A percentile compares a stretch with the other conserved stretches of the same genome.
Evolutionary conservation across 2,888 invertebrate species (phyloP).

Genomic region (Iphiclides podalirius): DNA sequence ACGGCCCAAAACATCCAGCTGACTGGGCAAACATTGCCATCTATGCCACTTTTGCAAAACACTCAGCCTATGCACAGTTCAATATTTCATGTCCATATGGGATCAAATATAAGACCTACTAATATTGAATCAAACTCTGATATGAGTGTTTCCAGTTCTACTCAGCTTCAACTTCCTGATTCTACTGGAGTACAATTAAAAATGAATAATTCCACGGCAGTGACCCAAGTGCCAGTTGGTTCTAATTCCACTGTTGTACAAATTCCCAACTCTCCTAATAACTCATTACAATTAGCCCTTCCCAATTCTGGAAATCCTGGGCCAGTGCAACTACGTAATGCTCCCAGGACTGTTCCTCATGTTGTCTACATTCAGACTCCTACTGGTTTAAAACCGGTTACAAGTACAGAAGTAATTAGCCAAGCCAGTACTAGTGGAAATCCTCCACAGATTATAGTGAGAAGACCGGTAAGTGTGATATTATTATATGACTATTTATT

Average conservation of each 20-base stretch:
- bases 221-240: slow-evolving; percentile 65
- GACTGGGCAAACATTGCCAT: slow-evolving; percentile 53
- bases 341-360: slow-evolving; percentile 70
- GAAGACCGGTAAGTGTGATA: slow-evolving; percentile 69
- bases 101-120: slow-evolving; percentile 52
- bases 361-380: slow-evolving; percentile 82
- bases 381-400: slow-evolving; percentile 69
- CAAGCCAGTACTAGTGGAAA: slow-evolving; percentile 74
- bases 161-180: slow-evolving; percentile 59
- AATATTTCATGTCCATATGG: slow-evolving; percentile 73
- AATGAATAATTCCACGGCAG: slow-evolving; percentile 52
- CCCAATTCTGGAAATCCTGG: slow-evolving; percentile 42
- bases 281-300: slow-evolving; percentile 58
- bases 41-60: slow-evolving; percentile 67
- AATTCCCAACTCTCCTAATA: slow-evolving; percentile 61
- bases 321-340: slow-evolving; percentile 52
- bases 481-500: neutral
- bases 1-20: slow-evolving; percentile 62
- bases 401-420: slow-evolving; percentile 69
- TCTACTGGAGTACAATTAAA: slow-evolving; percentile 58
- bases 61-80: slow-evolving; percentile 62
- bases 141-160: slow-evolving; percentile 54
- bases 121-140: slow-evolving; percentile 61
- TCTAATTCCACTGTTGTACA: slow-evolving; percentile 58
- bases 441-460: slow-evolving; percentile 74